Base-by-base conservation (phyloP, 1,140 invertebrate genomes). In the Nebria ingens region DNA sequence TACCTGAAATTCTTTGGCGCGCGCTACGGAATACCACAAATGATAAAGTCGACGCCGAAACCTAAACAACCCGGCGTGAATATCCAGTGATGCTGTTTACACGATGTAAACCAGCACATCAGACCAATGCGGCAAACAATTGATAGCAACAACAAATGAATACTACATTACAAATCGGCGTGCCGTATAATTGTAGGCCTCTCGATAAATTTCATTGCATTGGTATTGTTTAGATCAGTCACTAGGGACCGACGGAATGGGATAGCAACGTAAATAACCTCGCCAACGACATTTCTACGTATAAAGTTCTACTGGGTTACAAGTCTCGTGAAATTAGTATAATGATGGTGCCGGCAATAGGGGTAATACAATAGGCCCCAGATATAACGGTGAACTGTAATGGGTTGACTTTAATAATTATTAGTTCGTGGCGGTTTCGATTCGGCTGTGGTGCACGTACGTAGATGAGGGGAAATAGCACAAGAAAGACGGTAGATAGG, bases 321-420 rank as follows among this genome's bases (percentile, higher is more conserved):
- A 45, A 45, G 40, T 45, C 40, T 45, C 40, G 17, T 45, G 40
- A 45, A 45, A 45, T 45, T 45, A 45, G 40, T 45, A 45, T 45
- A 45, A 45, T 45, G 40, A 45, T 45, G 40, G 40, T 17, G 15
- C 9, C 4, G 15, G 40, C 17, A 11, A 45, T 45, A n/a, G n/a
- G 40, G 40, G 6, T 45, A 17, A 45, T 11, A 45, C 40, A 45
- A 45, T 45, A 45, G 40, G 40, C 40, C n/a, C n/a, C n/a, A 45
- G 40, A 45, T 45, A 17, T 45, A 45, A 17, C 15, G 40, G 40
- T 4, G 40, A 17, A 45, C 17, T 45, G 9, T 11, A 45, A 45
- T 45, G 40, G 40, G 40, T 45, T 12, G 40, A 45, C 40, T 45
- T 45, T 45, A 45, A n/a, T n/a, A n/a, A 45, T 45, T 45, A 45